Evolutionary conservation across 1,140 invertebrate species (phyloP).

Genomic region (Chymomyza costata): DNA sequence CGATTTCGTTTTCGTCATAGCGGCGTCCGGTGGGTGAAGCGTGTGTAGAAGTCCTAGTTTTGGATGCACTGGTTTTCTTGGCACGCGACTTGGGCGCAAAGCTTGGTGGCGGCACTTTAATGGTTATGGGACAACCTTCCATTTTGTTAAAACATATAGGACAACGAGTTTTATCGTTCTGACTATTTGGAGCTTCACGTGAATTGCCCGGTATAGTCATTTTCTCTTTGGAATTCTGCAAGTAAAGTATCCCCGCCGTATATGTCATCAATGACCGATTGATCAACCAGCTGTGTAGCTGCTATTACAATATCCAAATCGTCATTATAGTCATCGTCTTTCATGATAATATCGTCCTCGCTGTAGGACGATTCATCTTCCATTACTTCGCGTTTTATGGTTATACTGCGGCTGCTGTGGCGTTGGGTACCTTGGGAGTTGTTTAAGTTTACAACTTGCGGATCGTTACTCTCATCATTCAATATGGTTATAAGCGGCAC

Average conservation of each 20-base stretch:
- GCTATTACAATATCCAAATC: conserved; percentile 8
- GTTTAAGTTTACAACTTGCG: neutral
- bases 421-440: neutral
- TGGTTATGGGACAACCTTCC: conserved; percentile 60
- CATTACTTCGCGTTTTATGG: conserved; percentile 63
- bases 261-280: conserved; percentile 51
- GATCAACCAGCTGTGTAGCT: conserved; percentile 43
- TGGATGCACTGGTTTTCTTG: neutral
- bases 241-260: conserved; percentile 51
- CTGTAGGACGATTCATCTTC: conserved; percentile 49
- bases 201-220: conserved; percentile 41
- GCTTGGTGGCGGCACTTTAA: conserved; percentile 34
- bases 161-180: conserved; percentile 67
- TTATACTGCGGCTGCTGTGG: conserved; percentile 33
- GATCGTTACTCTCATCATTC: conserved; percentile 40
- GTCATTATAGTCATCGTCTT: conserved; percentile 67
- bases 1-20: conserved; percentile 42
- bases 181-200: too few species aligned
- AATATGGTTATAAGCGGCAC: conserved; percentile 24
- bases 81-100: conserved; percentile 11
- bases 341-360: conserved; percentile 49
- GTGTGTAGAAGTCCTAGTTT: neutral
- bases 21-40: conserved; percentile 19
- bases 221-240: conserved; percentile 52
- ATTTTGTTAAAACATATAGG: conserved; percentile 73